Base-by-base conservation (phyloP, 2,888 invertebrate genomes). In the Hirudinaria manillensis region DNA sequence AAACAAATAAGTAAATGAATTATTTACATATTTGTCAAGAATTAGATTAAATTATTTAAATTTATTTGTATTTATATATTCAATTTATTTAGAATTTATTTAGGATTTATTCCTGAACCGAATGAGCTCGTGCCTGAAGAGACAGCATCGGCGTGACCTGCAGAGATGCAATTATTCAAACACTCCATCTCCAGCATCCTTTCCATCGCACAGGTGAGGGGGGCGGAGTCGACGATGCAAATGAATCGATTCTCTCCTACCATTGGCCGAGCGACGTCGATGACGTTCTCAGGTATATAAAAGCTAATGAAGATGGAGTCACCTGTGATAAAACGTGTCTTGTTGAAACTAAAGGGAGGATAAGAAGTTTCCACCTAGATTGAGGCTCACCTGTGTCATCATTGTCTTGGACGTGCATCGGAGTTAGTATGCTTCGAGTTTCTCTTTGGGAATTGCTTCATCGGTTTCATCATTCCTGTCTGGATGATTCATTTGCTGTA, bases 241-340 rank as follows among this genome's bases (percentile, higher is more conserved):
- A 61, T 61, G 61, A 61, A 29, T 61, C 61, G 61, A 24, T 27
- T 61, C 61, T 61, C 24, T 27, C 24, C 61, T 29, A n/a, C 29
- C 61, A 61, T 61, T 61, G 61, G 61, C n/a, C 61, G 10, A n/a
- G 13, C 61, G 24, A 7, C 24, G 29, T 27, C 24, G 61, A 61
- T 61, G 61, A 61, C 61, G 61, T 61, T 61, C 61, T 61, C 61
- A 61, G 61, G 61, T 61, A 61, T 61, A 61, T 61, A 61, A 61
- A 29, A 61, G 61, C 1, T 61, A 61, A 61, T 61, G 61, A 61
- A 61, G 61, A 61, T 61, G 61, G n/a, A 61, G 29, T 61, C 61
- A 61, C 61, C 61, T 61, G 61, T 61, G 29, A 19, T 61, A n/a
- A 61, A 61, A 61, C 61, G 61, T 61, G 61, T 61, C 29, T 61